Conservation (phyloP, 2,113 vertebrate species). For the Struthidea cinerea region DNA sequence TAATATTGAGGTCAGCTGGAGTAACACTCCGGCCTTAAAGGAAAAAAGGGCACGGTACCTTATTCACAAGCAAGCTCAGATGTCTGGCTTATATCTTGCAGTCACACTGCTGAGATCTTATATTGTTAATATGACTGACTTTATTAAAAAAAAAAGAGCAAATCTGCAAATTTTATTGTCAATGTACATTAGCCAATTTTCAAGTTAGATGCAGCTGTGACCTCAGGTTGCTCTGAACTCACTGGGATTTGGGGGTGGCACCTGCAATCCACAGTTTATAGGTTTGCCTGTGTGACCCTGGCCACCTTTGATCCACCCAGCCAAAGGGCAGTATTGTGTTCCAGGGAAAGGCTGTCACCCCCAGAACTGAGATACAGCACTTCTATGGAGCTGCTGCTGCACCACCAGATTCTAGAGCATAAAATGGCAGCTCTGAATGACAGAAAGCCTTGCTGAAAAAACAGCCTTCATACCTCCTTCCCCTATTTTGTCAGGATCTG, state of each 20-base stretch:
- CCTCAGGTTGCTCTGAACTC: slow-evolving; percentile 25
- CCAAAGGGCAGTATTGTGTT: not conserved
- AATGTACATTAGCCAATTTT: slow-evolving; percentile 33
- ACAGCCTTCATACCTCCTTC: not conserved
- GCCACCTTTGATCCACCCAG: not conserved
- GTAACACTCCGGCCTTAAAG: slow-evolving; percentile 24
- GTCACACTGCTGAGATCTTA: not conserved
- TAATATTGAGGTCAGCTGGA: slow-evolving; percentile 64
- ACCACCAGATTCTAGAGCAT: not conserved
- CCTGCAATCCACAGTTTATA: slow-evolving; percentile 6
- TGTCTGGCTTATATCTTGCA: not conserved
- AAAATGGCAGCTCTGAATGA: not conserved
- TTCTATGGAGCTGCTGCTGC: not conserved
- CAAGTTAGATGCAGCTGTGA: slow-evolving; percentile 25
- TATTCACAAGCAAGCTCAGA: not conserved
- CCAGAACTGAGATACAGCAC: not conserved
- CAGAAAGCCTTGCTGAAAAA: not conserved
- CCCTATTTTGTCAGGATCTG: not conserved
- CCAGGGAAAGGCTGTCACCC: not conserved
- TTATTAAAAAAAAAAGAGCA: slow-evolving; percentile 57
- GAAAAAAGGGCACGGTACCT: not conserved
- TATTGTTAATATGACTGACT: slow-evolving; percentile 14
- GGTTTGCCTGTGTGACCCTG: not conserved
- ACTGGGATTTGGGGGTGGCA: slow-evolving; percentile 29
- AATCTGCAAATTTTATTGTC: slow-evolving; percentile 50